Evolutionary conservation across 1,140 invertebrate species (phyloP), one percentile per base, ranked within the genome.

Genomic region (Calycopis cecrops): DNA sequence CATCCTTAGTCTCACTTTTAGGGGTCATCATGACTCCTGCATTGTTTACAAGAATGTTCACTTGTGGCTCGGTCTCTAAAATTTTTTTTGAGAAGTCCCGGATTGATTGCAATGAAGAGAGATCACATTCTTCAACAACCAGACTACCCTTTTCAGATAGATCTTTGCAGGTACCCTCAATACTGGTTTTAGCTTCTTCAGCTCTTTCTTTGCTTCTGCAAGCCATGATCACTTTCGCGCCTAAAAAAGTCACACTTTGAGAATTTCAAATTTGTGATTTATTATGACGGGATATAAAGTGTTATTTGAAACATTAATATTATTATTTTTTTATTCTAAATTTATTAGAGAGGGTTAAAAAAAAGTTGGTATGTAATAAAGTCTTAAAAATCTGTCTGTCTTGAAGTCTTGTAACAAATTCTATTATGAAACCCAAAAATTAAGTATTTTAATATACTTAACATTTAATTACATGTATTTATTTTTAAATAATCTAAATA

Each of bases 21-120:
- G 92, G 94, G 57, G 90, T 92, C 84, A 91, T 89, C 91, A 94
- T 95, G 0, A 95, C 89, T 1, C 92, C 95, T 48, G 95, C 95
- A 87, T 96, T 97, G 64, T 96, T 95, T 11, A 96, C 91, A 2
- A 97, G 83, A 37, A 95, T 81, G 68, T 95, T 90, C 38, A 95
- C 91, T 66, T 90, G 85, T 35, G 88, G 53, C 73, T 93, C 91
- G 0, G 82, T 90, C 6, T 89, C 76, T 10, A 90, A 69, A 1
- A 97, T 78, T 17, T 89, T 85, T 47, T 91, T 76, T 9, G 92
- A 93, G 72, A 94, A 96, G 62, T 91, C 83, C 57, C 91, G 80
- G 0, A 97, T 90, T 16, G 94, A 96, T 18, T 89, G 84, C 9
- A 96, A 80, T 9, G 92, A 96, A 1, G 88, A 78, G 0, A 97